A percentile compares a stretch with the other conserved stretches of the same genome.
These are phyloP conservation scores for Emys orbicularis DNA, from an alignment of 2,797 vertebrate species.

Conservation along the genomic window DNA sequence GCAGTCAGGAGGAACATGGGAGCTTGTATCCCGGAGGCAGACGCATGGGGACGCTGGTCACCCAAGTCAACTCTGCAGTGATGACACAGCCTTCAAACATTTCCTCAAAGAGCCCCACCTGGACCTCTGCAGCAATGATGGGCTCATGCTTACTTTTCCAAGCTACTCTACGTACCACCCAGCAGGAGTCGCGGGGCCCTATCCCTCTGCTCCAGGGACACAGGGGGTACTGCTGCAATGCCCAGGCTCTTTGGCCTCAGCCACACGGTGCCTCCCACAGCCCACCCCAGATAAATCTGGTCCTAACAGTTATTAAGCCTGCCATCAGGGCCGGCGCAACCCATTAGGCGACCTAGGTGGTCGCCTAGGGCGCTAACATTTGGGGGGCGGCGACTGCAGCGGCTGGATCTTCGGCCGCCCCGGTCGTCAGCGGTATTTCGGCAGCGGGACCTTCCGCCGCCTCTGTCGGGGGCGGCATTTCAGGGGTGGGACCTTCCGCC, in stretches of 20 bases:
- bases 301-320: neutral
- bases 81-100: neutral
- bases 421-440: too few relatives aligned
- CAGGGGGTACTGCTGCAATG: neutral
- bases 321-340: neutral
- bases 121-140: neutral
- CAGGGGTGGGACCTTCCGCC: too few relatives aligned
- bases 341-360: too few relatives aligned
- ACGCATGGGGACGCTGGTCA: neutral
- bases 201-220: neutral
- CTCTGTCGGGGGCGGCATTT: too few relatives aligned
- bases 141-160: neutral
- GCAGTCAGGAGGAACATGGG: too few relatives aligned
- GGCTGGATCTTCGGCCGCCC: too few relatives aligned
- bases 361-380: too few relatives aligned
- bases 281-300: neutral
- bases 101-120: neutral
- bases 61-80: neutral
- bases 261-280: neutral
- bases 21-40: too few relatives aligned
- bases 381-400: too few relatives aligned
- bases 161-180: neutral
- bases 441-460: too few relatives aligned
- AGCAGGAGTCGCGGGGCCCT: neutral
- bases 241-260: neutral